phyloP scores from a whole-genome alignment of 2,888 invertebrate species.

The Zelleria hepariella region DNA sequence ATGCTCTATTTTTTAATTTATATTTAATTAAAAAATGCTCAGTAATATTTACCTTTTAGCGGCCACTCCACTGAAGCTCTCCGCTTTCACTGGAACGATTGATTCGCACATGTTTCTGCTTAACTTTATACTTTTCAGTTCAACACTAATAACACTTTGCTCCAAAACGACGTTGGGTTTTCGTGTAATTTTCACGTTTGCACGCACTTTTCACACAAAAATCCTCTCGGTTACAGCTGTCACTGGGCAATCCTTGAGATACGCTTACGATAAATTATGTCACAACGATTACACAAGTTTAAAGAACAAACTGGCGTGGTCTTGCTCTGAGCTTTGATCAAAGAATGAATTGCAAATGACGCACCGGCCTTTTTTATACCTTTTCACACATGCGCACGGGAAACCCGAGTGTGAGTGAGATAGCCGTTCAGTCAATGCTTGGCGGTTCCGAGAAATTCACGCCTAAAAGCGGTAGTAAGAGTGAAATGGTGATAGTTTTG shows the following conservation, averaged over 20 bases:
- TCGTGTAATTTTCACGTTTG: slow-evolving; percentile 31
- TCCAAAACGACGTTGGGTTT: slow-evolving; percentile 30
- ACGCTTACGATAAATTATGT: slow-evolving; percentile 32
- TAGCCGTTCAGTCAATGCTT: slow-evolving; percentile 29
- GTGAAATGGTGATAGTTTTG: slow-evolving; percentile 13
- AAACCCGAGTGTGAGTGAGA: slow-evolving; percentile 38
- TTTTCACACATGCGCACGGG: slow-evolving; percentile 27
- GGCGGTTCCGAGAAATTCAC: slow-evolving; percentile 50
- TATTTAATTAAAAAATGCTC: background rate
- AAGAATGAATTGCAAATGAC: slow-evolving; percentile 34
- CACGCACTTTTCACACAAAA: slow-evolving; percentile 29
- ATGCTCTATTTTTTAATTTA: too few species aligned
- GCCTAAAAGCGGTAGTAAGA: slow-evolving; percentile 26
- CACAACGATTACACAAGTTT: slow-evolving; percentile 64
- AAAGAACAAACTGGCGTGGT: slow-evolving; percentile 31
- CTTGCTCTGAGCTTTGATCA: slow-evolving; percentile 27
- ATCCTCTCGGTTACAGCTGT: slow-evolving; percentile 7
- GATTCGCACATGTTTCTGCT: slow-evolving; percentile 56
- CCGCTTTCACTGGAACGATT: slow-evolving; percentile 58
- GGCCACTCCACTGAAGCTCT: slow-evolving; percentile 59
- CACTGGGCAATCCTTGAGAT: slow-evolving; percentile 16
- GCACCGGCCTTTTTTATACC: slow-evolving; percentile 28
- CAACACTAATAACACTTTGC: slow-evolving; percentile 42
- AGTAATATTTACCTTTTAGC: slow-evolving; percentile 53
- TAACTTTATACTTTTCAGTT: slow-evolving; percentile 46